These are phyloP conservation scores for Procavia capensis DNA, from an alignment of 2,113 vertebrate species.

Conservation along the genomic window DNA sequence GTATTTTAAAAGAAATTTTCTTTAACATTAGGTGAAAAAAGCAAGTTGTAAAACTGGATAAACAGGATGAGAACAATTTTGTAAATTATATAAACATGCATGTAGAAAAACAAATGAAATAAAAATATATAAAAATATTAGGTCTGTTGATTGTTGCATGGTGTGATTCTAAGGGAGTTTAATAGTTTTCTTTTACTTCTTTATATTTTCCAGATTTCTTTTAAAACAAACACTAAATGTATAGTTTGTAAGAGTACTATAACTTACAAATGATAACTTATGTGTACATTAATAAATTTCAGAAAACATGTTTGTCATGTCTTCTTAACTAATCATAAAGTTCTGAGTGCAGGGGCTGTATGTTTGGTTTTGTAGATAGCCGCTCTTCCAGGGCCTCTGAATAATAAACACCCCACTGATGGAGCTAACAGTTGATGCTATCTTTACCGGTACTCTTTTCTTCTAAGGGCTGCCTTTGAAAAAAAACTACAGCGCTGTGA, in stretches of 20 bases:
- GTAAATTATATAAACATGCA: neutral
- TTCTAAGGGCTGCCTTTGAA: neutral
- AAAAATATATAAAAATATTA: neutral
- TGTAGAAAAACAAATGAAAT: neutral
- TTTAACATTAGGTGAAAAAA: neutral
- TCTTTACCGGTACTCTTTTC: neutral
- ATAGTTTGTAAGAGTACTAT: neutral
- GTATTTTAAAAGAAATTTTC: constrained; percentile 11
- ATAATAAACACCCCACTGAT: neutral
- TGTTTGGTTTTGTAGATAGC: neutral
- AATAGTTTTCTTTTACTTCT: neutral
- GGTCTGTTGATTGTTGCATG: neutral
- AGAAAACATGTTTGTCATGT: neutral
- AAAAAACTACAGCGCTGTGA: neutral
- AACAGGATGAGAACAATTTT: neutral
- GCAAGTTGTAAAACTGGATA: neutral
- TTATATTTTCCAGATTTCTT: neutral
- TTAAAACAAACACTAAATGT: neutral
- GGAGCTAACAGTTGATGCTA: neutral
- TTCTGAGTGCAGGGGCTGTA: neutral
- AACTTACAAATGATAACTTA: neutral
- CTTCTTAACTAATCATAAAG: neutral
- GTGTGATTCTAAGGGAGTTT: neutral
- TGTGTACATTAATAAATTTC: neutral
- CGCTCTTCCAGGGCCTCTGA: neutral